Percentiles rank a stretch among this genome's conserved stretches.
Conservation (phyloP, 2,113 vertebrate genomes). For the Xenopus tropicalis region DNA sequence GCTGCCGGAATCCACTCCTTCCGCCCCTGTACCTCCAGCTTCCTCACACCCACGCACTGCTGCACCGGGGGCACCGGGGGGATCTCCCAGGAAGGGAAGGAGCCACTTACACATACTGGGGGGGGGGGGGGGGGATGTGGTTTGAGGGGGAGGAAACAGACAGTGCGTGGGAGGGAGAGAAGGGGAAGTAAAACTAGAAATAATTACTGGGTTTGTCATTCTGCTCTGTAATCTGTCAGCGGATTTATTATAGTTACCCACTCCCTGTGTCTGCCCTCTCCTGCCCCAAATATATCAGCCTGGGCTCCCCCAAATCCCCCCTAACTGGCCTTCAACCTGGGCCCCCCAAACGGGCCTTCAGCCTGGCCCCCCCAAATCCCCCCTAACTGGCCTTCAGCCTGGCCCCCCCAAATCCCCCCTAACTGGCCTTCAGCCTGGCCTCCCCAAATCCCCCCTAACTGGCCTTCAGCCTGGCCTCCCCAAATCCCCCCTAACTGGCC, state of each 20-base stretch:
- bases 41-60: slow-evolving; percentile 35
- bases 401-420: no score
- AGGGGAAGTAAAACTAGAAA: background rate
- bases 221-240: background rate
- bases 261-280: background rate
- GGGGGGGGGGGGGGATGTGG: background rate
- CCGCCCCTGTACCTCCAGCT: slow-evolving; percentile 24
- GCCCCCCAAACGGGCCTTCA: no score
- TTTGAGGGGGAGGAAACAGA: slow-evolving; percentile 13
- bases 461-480: no score
- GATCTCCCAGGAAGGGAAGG: slow-evolving; percentile 6
- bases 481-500: no score
- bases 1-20: slow-evolving; percentile 29
- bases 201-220: background rate
- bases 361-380: no score
- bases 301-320: no score
- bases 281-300: no score
- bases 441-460: no score
- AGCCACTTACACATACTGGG: background rate
- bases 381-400: no score
- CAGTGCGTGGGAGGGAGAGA: background rate
- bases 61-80: slow-evolving; percentile 23
- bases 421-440: no score
- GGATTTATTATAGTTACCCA: background rate
- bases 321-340: no score